These are phyloP conservation scores for Drosophila kurseongensis DNA, from an alignment of 1,140 invertebrate species.

Conservation along the genomic window DNA sequence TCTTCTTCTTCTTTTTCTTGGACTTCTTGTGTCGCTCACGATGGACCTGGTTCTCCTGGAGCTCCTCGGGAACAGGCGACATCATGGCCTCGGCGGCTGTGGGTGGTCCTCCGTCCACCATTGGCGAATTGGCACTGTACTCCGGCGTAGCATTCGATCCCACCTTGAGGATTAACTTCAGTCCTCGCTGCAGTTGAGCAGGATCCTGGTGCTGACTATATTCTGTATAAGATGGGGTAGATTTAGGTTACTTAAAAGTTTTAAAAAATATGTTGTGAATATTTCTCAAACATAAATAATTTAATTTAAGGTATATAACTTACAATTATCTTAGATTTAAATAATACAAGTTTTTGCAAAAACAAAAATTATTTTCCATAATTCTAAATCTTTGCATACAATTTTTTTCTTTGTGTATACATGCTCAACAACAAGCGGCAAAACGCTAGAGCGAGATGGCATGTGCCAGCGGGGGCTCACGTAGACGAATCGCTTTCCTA, in stretches of 20 bases:
- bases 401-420: constrained; percentile 17
- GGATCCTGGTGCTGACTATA: constrained; percentile 85
- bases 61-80: constrained; percentile 67
- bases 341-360: too few relatives aligned
- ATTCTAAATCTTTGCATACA: background rate
- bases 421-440: constrained; percentile 41
- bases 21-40: constrained; percentile 88
- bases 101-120: constrained; percentile 63
- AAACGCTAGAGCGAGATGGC: constrained; percentile 31
- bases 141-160: constrained; percentile 89
- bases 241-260: background rate
- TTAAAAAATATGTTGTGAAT: background rate
- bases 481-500: constrained; percentile 10
- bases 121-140: constrained; percentile 85
- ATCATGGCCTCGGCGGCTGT: constrained; percentile 83
- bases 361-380: background rate
- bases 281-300: background rate
- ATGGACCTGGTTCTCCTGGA: constrained; percentile 48
- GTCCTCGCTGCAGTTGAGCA: constrained; percentile 86
- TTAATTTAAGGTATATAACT: too few relatives aligned
- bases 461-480: constrained; percentile 15
- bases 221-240: constrained; percentile 46
- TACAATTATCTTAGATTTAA: too few relatives aligned
- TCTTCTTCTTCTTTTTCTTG: constrained; percentile 92
- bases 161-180: constrained; percentile 94